These are phyloP conservation scores for Pteronotus mesoamericanus DNA, from an alignment of 2,797 vertebrate genomes.

Conservation along the genomic window DNA sequence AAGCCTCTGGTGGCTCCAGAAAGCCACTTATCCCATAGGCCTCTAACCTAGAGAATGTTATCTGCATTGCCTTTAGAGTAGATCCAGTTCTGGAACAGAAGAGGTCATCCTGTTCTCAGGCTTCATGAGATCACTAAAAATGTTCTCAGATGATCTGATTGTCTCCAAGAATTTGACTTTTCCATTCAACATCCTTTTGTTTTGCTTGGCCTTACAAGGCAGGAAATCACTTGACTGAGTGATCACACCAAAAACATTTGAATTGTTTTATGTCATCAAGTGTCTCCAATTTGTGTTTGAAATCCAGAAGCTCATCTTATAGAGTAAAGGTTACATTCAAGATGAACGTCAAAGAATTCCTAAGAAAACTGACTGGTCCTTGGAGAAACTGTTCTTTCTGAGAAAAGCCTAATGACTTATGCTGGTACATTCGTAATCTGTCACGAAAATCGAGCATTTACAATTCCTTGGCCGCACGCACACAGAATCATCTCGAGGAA, in stretches of 20 bases:
- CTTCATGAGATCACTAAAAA: neutral
- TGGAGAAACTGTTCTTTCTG: neutral
- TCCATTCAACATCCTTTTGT: neutral
- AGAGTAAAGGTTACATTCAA: conserved; percentile 32
- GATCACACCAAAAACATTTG: conserved; percentile 4
- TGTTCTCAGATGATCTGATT: neutral
- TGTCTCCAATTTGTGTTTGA: conserved; percentile 62
- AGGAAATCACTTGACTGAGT: conserved; percentile 31
- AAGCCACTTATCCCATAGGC: neutral
- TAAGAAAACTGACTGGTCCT: neutral
- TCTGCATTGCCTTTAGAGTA: neutral
- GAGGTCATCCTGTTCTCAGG: neutral
- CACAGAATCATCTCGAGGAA: neutral
- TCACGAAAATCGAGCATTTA: neutral
- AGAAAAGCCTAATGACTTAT: neutral
- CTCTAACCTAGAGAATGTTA: neutral
- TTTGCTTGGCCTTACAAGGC: conserved; percentile 24
- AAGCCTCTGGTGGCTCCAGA: neutral
- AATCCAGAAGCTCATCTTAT: conserved; percentile 47
- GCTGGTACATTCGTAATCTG: neutral
- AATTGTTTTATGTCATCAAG: conserved; percentile 5
- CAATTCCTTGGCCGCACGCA: neutral
- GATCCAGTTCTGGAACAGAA: neutral
- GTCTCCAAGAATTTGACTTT: conserved; percentile 45
- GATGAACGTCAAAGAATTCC: conserved; percentile 28